phyloP scores from a whole-genome alignment of 2,888 invertebrate species.

The Drosophila villosipedis region DNA sequence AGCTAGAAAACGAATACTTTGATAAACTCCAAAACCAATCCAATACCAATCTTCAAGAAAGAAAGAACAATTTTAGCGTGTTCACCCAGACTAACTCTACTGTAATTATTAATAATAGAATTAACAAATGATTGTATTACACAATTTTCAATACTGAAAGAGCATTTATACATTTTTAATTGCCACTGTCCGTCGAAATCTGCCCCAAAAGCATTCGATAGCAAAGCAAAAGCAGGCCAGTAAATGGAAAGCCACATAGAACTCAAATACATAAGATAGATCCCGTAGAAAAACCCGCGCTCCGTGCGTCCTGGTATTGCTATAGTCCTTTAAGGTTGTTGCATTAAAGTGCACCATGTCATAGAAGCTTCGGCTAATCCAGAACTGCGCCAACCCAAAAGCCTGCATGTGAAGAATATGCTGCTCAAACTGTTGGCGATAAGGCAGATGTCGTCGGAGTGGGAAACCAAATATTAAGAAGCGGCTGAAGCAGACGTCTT shows the following conservation, averaged over 20 bases:
- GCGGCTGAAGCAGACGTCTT: constrained; percentile 42
- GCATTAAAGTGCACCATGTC: constrained; percentile 48
- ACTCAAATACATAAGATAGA: constrained; percentile 39
- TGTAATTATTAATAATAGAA: neutral
- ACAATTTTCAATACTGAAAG: neutral
- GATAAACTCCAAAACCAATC: neutral
- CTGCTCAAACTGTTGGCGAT: constrained; percentile 54
- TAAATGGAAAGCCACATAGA: constrained; percentile 21
- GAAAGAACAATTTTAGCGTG: neutral
- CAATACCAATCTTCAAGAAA: neutral
- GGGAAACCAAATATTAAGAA: constrained; percentile 33
- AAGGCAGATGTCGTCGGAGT: constrained; percentile 47
- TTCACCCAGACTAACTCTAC: neutral
- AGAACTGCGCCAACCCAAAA: constrained; percentile 39
- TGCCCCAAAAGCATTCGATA: constrained; percentile 29
- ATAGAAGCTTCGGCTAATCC: constrained; percentile 44
- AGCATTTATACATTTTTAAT: neutral
- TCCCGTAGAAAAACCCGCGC: constrained; percentile 30
- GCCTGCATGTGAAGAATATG: constrained; percentile 49
- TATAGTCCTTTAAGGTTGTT: constrained; percentile 33
- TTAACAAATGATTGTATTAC: neutral
- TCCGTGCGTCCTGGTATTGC: neutral
- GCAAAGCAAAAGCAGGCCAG: constrained; percentile 35
- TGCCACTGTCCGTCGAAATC: neutral
- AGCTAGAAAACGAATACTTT: neutral